These are phyloP conservation scores for Aldabrachelys gigantea DNA, from an alignment of 2,113 vertebrate species.

Conservation along the genomic window DNA sequence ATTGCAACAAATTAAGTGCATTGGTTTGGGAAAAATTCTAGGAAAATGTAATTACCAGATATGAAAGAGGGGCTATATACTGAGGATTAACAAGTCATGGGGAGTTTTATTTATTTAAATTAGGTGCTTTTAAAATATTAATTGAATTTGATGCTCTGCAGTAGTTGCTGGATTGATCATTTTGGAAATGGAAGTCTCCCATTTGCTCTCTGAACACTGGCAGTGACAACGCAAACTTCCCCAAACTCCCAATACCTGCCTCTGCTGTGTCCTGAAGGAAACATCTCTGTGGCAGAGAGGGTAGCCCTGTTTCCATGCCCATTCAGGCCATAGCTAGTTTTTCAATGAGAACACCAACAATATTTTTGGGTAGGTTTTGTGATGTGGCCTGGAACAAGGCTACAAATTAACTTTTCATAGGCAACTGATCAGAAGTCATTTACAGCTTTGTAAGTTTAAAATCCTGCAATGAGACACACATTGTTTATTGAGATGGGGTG, in stretches of 20 bases:
- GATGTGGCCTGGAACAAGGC: not conserved
- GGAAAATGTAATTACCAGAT: not conserved
- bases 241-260: not conserved
- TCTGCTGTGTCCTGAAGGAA: not conserved
- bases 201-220: not conserved
- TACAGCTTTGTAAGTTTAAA: not conserved
- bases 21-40: not conserved
- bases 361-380: not conserved
- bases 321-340: not conserved
- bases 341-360: not conserved
- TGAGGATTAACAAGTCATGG: not conserved
- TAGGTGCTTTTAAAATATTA: not conserved
- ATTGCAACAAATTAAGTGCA: not conserved
- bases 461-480: not conserved
- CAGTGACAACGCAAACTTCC: not conserved
- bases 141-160: not conserved
- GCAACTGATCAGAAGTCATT: not conserved
- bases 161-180: not conserved
- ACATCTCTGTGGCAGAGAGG: not conserved
- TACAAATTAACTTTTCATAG: not conserved
- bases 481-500: not conserved
- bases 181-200: no score
- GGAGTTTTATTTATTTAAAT: not conserved
- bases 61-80: not conserved
- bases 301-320: not conserved